phyloP scores from a whole-genome alignment of 2,888 invertebrate species.

The Drosophila meridiana region DNA sequence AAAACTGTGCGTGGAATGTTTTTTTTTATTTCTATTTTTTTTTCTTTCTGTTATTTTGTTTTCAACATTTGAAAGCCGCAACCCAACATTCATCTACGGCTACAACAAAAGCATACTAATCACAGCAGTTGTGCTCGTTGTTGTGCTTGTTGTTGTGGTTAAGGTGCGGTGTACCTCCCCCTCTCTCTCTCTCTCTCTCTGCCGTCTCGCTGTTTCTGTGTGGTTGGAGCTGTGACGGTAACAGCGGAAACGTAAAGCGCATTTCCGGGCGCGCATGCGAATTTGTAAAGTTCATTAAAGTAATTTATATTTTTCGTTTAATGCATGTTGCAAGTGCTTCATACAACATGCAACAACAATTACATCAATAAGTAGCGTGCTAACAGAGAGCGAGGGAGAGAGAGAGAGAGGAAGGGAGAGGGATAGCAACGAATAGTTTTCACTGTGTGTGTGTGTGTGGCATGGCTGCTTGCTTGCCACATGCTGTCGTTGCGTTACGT shows the following conservation, averaged over 20 bases:
- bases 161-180: conserved; percentile 53
- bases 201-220: conserved; percentile 2
- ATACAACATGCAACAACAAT: conserved; percentile 67
- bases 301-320: conserved; percentile 78
- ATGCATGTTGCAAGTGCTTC: conserved; percentile 69
- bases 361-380: conserved; percentile 76
- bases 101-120: conserved; percentile 75
- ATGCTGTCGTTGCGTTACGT: conserved; percentile 47
- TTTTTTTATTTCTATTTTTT: neutral
- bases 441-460: conserved; percentile 22
- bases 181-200: neutral
- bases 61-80: conserved; percentile 65
- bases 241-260: conserved; percentile 74
- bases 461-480: conserved; percentile 13
- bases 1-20: conserved; percentile 38
- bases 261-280: conserved; percentile 78
- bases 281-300: conserved; percentile 80
- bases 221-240: conserved; percentile 21
- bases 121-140: conserved; percentile 52
- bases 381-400: conserved; percentile 15
- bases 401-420: neutral
- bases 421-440: neutral
- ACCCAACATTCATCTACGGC: conserved; percentile 65
- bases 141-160: conserved; percentile 47
- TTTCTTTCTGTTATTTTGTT: conserved; percentile 5